phyloP scores from a whole-genome alignment of 2,888 invertebrate genomes.

The Andrena chrysosceles region DNA sequence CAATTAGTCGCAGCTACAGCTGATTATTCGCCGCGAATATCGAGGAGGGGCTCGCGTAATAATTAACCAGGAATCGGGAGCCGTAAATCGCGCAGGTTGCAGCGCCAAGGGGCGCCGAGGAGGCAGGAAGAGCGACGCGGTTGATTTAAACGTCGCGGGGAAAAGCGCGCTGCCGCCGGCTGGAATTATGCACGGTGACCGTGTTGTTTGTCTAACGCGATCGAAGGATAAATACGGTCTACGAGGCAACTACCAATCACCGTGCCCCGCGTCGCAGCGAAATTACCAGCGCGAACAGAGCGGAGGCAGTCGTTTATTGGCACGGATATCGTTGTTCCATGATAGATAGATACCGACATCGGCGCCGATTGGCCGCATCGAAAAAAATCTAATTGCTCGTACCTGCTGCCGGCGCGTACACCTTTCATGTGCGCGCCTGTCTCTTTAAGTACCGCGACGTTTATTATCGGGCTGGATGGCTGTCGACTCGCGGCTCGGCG shows the following conservation, averaged over 20 bases:
- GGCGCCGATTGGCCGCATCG: constrained; percentile 58
- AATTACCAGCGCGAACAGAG: constrained; percentile 47
- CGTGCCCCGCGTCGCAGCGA: constrained; percentile 41
- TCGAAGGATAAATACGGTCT: constrained; percentile 60
- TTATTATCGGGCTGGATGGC: constrained; percentile 39
- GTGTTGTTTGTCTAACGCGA: constrained; percentile 66
- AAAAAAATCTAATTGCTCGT: constrained; percentile 63
- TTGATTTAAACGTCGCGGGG: constrained; percentile 46
- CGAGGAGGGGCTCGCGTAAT: constrained; percentile 13
- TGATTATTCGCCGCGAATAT: constrained; percentile 33
- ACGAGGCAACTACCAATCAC: constrained; percentile 57
- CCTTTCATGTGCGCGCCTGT: constrained; percentile 1
- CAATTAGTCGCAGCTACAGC: constrained; percentile 35
- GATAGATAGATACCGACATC: constrained; percentile 57
- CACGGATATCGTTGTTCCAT: constrained; percentile 51
- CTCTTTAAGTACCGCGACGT: constrained; percentile 16
- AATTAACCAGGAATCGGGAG: constrained; percentile 45
- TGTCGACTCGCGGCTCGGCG: constrained; percentile 6
- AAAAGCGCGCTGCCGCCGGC: constrained; percentile 46
- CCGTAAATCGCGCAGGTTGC: constrained; percentile 46
- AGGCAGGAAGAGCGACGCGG: constrained; percentile 42
- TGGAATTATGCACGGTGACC: constrained; percentile 61
- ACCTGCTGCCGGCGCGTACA: constrained; percentile 34
- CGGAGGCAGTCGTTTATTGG: constrained; percentile 60
- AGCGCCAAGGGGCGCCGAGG: constrained; percentile 28